A percentile compares a stretch with the other conserved stretches of the same genome.
phyloP scores from a whole-genome alignment of 2,888 invertebrate genomes.

The Euzetes globulus region DNA sequence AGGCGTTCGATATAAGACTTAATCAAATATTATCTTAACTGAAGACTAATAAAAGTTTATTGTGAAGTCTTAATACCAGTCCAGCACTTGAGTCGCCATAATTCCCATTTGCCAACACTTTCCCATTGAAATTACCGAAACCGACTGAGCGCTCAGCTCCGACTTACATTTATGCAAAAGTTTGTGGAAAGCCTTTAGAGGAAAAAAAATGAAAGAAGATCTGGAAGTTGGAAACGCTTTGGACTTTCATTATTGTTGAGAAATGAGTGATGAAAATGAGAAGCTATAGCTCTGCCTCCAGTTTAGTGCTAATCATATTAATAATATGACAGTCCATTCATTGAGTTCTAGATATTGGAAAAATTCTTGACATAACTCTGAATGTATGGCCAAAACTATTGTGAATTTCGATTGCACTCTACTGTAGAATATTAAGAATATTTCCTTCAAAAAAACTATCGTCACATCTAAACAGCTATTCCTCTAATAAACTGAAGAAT shows the following conservation, averaged over 20 bases:
- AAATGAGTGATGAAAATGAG: conserved; percentile 21
- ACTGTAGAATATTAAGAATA: conserved; percentile 13
- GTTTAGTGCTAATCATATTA: conserved; percentile 24
- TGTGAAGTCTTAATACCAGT: neutral
- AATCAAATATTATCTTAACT: neutral
- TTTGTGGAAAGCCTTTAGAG: neutral
- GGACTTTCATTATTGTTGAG: neutral
- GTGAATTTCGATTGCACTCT: neutral
- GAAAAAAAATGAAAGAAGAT: neutral
- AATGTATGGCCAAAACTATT: conserved; percentile 4
- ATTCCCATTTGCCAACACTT: neutral
- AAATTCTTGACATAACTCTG: conserved; percentile 3
- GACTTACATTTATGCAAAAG: neutral
- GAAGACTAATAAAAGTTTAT: neutral
- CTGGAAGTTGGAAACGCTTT: neutral
- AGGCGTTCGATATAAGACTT: neutral
- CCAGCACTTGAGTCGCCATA: neutral
- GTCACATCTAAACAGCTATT: neutral
- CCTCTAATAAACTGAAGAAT: neutral
- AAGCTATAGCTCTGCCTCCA: neutral
- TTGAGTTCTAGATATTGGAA: neutral
- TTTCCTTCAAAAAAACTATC: conserved; percentile 13
- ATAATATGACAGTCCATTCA: conserved; percentile 22
- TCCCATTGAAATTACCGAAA: neutral
- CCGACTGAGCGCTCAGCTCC: neutral